Conservation (phyloP, 2,113 vertebrate species). For the Mormyrus lacerda region DNA sequence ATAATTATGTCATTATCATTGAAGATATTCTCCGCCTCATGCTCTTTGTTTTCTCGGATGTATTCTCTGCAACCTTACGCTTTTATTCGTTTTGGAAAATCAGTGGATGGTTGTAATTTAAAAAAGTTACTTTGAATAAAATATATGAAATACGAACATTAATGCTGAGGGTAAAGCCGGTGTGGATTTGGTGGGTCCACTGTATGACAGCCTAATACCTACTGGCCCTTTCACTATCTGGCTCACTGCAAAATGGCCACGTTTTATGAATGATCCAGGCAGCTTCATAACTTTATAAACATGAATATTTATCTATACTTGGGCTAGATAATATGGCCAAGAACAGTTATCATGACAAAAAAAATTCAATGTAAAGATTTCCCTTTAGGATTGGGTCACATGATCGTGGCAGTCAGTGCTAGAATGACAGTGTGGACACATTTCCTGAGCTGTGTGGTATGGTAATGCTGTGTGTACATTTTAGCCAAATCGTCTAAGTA, state of each 20-base stretch:
- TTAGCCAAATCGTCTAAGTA: neutral
- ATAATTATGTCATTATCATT: neutral
- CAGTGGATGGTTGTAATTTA: neutral
- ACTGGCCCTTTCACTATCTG: neutral
- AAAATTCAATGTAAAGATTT: neutral
- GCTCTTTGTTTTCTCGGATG: neutral
- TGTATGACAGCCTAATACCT: neutral
- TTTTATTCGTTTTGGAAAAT: neutral
- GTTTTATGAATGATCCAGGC: neutral
- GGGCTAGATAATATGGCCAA: neutral
- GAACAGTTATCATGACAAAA: neutral
- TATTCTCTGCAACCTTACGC: neutral
- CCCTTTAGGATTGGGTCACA: neutral
- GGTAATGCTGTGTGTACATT: neutral
- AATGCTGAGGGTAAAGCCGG: neutral
- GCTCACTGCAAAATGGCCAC: neutral
- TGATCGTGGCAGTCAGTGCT: neutral
- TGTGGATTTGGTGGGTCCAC: neutral
- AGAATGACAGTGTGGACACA: neutral
- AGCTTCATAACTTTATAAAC: neutral
- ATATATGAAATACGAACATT: neutral
- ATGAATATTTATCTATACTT: neutral
- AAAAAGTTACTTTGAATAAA: neutral
- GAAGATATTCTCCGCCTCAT: neutral
- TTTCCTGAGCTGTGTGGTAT: neutral